These are phyloP conservation scores for Ophion ellenae DNA, from an alignment of 2,888 invertebrate genomes.

Conservation along the genomic window DNA sequence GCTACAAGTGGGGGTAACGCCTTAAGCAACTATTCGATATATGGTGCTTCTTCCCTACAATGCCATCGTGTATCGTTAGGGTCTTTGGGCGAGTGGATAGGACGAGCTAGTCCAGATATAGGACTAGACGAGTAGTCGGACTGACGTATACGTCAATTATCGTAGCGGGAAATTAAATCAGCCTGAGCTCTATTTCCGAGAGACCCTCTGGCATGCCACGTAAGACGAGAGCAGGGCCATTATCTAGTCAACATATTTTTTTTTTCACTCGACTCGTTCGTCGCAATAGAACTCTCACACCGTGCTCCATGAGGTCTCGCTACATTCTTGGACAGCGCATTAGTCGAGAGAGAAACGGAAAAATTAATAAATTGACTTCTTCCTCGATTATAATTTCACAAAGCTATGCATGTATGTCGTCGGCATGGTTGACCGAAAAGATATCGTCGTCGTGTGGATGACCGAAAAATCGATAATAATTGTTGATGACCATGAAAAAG, in stretches of 20 bases:
- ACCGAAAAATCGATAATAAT: neutral
- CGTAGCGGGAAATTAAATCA: constrained; percentile 81
- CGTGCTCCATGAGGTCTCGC: neutral
- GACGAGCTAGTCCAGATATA: no score
- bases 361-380: constrained; percentile 31
- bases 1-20: no score
- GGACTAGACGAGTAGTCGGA: constrained; percentile 28
- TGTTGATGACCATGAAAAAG: no score
- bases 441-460: neutral
- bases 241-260: constrained; percentile 74
- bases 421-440: neutral
- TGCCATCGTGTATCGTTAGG: neutral
- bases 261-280: constrained; percentile 46
- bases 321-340: constrained; percentile 5
- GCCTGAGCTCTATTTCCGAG: constrained; percentile 77
- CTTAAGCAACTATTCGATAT: no score
- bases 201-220: constrained; percentile 66
- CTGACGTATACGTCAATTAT: constrained; percentile 74
- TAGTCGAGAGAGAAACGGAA: constrained; percentile 18
- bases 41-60: neutral
- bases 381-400: constrained; percentile 3
- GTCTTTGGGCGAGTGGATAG: constrained; percentile 20
- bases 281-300: neutral
- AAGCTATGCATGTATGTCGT: neutral
- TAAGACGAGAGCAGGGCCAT: constrained; percentile 67